phyloP scores from a whole-genome alignment of 2,888 invertebrate species.

The Aromia moschata region DNA sequence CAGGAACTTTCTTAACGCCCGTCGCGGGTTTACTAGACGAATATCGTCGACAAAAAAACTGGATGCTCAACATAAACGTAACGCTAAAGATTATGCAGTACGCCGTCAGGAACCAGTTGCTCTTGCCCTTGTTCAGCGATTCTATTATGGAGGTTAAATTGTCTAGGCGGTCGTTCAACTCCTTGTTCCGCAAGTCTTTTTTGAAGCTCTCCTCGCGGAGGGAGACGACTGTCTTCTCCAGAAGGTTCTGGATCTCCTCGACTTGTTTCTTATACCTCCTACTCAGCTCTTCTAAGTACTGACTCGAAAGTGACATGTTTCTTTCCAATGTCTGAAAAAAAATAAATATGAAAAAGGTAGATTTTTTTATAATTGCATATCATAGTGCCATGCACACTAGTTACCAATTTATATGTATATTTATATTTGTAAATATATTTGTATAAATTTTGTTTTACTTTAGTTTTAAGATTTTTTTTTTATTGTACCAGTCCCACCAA shows the following conservation, averaged over 20 bases:
- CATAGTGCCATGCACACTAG: too few relatives aligned
- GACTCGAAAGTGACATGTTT: slow-evolving; percentile 96
- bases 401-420: too few relatives aligned
- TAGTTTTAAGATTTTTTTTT: too few relatives aligned
- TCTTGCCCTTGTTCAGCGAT: slow-evolving; percentile 69
- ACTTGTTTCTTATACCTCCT: slow-evolving; percentile 95
- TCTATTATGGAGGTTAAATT: slow-evolving; percentile 71
- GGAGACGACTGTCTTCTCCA: slow-evolving; percentile 80
- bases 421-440: too few relatives aligned
- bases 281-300: slow-evolving; percentile 96
- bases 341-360: too few relatives aligned
- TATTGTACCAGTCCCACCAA: not conserved
- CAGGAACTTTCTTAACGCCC: slow-evolving; percentile 58
- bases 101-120: slow-evolving; percentile 71
- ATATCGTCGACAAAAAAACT: slow-evolving; percentile 59
- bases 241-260: slow-evolving; percentile 89
- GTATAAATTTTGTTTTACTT: too few relatives aligned
- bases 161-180: slow-evolving; percentile 69
- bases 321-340: slow-evolving; percentile 81
- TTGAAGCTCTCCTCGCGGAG: slow-evolving; percentile 80
- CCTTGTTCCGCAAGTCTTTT: slow-evolving; percentile 76
- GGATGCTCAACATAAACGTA: slow-evolving; percentile 63
- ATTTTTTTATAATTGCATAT: too few relatives aligned
- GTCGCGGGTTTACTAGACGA: slow-evolving; percentile 27
- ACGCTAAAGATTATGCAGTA: slow-evolving; percentile 67